phyloP scores from a whole-genome alignment of 2,888 invertebrate genomes.

The Brenthis hecate region DNA sequence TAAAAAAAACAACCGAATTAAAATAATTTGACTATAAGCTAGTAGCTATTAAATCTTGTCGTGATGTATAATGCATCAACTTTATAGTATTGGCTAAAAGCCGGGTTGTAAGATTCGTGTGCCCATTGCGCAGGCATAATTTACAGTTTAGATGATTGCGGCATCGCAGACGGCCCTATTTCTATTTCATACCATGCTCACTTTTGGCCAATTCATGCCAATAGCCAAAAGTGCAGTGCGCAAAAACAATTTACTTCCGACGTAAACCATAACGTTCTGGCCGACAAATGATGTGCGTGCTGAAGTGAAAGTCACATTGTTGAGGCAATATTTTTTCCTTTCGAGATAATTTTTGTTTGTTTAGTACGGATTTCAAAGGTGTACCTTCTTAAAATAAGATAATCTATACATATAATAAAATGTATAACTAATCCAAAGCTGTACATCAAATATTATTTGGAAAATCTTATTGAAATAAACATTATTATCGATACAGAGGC shows the following conservation, averaged over 20 bases:
- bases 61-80: conserved; percentile 3
- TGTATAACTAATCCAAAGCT: too few relatives aligned
- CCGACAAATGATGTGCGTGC: conserved; percentile 49
- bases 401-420: too few relatives aligned
- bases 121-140: conserved; percentile 50
- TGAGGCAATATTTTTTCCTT: background rate
- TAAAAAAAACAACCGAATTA: background rate
- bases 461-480: too few relatives aligned
- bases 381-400: too few relatives aligned
- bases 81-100: conserved; percentile 38
- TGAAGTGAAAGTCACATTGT: conserved; percentile 14
- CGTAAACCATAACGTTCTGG: conserved; percentile 50
- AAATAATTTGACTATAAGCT: background rate
- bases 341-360: background rate
- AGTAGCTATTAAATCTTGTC: conserved; percentile 1
- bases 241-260: conserved; percentile 59
- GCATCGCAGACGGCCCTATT: conserved; percentile 57
- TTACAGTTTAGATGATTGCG: conserved; percentile 58
- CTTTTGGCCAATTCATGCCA: conserved; percentile 43
- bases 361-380: background rate
- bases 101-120: conserved; percentile 43
- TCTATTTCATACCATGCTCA: conserved; percentile 58
- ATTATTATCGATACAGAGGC: too few relatives aligned
- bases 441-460: too few relatives aligned
- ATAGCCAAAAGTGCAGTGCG: conserved; percentile 68